phyloP scores from a whole-genome alignment of 2,113 vertebrate species.

The Xiphophorus maculatus region DNA sequence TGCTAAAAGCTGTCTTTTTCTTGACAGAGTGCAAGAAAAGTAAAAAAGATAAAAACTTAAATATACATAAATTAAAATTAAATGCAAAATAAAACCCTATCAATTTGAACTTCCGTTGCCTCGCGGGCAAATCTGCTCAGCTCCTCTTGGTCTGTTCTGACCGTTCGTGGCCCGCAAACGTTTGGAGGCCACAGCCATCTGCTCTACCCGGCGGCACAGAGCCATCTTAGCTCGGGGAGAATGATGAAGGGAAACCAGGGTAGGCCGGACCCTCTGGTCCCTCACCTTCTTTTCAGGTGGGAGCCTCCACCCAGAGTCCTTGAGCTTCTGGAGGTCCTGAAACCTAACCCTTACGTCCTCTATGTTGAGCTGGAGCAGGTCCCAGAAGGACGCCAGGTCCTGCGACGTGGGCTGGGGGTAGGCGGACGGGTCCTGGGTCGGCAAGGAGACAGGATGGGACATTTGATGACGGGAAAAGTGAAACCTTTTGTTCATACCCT shows the following conservation, averaged over 20 bases:
- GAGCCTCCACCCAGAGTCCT: constrained; percentile 95
- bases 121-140: constrained; percentile 38
- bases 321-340: constrained; percentile 93
- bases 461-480: neutral
- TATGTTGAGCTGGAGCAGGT: constrained; percentile 96
- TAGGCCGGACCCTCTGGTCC: constrained; percentile 34
- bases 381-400: constrained; percentile 98
- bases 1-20: constrained; percentile 10
- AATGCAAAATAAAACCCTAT: constrained; percentile 14
- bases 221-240: constrained; percentile 65
- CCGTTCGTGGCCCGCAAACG: constrained; percentile 45
- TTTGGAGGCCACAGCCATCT: constrained; percentile 53
- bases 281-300: constrained; percentile 93
- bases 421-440: constrained; percentile 87
- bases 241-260: constrained; percentile 51
- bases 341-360: constrained; percentile 97
- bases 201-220: constrained; percentile 59
- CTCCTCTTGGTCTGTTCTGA: constrained; percentile 53
- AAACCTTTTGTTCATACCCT: neutral
- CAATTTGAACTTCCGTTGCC: constrained; percentile 27
- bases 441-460: constrained; percentile 3
- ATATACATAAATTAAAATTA: neutral
- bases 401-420: constrained; percentile 96
- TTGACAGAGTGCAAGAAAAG: neutral
- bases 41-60: neutral